Evolutionary conservation across 1,140 invertebrate species (phyloP), one percentile per base, ranked within the genome.

Genomic region (Eufriesea mexicana): DNA sequence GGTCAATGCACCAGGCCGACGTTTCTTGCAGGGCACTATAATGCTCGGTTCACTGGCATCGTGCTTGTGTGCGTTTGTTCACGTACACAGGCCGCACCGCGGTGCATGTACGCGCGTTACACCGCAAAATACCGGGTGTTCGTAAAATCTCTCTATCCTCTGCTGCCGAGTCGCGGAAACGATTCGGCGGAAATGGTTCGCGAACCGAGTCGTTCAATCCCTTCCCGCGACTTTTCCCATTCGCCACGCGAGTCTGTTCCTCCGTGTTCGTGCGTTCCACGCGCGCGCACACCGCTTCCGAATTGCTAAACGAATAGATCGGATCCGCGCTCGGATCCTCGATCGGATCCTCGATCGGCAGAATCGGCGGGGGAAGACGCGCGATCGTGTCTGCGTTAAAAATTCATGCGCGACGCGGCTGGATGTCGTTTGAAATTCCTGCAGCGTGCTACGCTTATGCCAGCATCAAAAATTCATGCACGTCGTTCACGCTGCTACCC

Each of bases 1-100:
- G 94, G 94, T 94, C 94, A 94, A 94, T 94, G 94, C 94, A 94
- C 94, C 92, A 92, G 87, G 89, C 90, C 89, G 90, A 90, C 92
- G 91, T 91, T 93, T 93, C 91, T 92, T 91, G 91, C 91, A 92
- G 92, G 91, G 91, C 90, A 83, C 89, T 91, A 88, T 90, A 91
- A 91, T 90, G 91, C 90, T 89, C 87, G 86, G 83, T 86, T 84
- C 90, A 89, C 87, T 83, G 86, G 87, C 86, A 72, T 77, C 81
- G 72, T 74, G 68, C 76, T 76, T 86, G 81, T 90, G 86, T 89
- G 80, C 83, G 84, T 85, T 80, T 74, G 76, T 86, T 84, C 79
- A 85, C 72, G 74, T 85, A 79, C 68, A 87, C 75, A 66, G 47
- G 77, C 76, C 67, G 79, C 84, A 71, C 76, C 84, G 64, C 77